phyloP scores from a whole-genome alignment of 2,888 invertebrate species.

The Dascillus cervinus region DNA sequence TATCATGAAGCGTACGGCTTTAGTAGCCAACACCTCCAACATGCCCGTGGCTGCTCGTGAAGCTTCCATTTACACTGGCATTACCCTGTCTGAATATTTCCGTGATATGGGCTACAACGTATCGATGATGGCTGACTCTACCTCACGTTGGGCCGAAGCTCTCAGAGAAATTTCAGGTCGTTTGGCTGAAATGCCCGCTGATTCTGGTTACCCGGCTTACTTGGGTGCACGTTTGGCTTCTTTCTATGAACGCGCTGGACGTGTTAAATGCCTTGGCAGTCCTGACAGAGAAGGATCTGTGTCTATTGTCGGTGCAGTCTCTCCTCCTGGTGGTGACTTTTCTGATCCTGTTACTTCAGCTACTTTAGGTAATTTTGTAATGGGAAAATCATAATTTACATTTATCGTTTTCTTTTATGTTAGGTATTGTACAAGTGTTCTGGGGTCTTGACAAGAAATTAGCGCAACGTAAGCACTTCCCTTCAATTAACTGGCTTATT shows the following conservation, averaged over 20 bases:
- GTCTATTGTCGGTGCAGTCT: conserved; percentile 98
- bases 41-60: conserved; percentile 99
- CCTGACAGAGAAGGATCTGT: conserved; percentile 98
- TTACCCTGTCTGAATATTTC: conserved; percentile 99
- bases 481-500: conserved; percentile 99
- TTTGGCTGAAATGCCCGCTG: conserved; percentile 99
- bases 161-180: conserved; percentile 99
- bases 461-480: conserved; percentile 99
- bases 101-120: conserved; percentile 99
- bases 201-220: conserved; percentile 98
- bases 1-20: conserved; percentile 98
- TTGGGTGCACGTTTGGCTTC: conserved; percentile 96
- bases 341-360: conserved; percentile 99
- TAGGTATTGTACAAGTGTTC: conserved; percentile 96
- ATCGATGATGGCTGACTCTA: conserved; percentile 99
- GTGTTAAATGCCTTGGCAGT: conserved; percentile 94
- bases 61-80: conserved; percentile 98
- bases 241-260: conserved; percentile 98
- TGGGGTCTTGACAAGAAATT: conserved; percentile 99
- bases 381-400: too few relatives aligned
- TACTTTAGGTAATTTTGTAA: conserved; percentile 65
- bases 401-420: conserved; percentile 1
- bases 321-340: conserved; percentile 99
- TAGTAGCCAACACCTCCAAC: conserved; percentile 99
- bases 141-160: conserved; percentile 99